A percentile compares a stretch with the other conserved stretches of the same genome.
Evolutionary conservation across 2,888 invertebrate genomes (phyloP).

Genomic region (Eledone cirrhosa): DNA sequence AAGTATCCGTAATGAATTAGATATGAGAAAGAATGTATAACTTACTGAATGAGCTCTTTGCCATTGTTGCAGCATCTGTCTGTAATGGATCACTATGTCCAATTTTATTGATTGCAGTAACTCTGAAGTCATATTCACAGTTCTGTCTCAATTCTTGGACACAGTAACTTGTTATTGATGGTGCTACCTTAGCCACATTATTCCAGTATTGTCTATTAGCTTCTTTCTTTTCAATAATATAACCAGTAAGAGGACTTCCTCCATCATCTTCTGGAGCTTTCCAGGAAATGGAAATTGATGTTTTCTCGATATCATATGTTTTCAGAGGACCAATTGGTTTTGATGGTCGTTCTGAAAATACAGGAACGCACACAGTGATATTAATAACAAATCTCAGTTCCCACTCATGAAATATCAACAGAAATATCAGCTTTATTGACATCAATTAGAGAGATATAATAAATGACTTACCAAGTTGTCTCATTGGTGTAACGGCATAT

Average conservation of each 20-base stretch:
- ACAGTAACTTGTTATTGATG: conserved; percentile 54
- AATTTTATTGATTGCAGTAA: conserved; percentile 62
- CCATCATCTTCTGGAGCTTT: conserved; percentile 66
- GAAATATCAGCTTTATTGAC: neutral
- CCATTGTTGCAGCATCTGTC: conserved; percentile 64
- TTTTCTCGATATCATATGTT: conserved; percentile 39
- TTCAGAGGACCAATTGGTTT: conserved; percentile 46
- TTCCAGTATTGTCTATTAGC: conserved; percentile 71
- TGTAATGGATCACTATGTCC: conserved; percentile 58
- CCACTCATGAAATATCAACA: neutral
- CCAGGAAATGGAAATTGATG: conserved; percentile 64
- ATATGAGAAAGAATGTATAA: neutral
- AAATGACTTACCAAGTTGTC: conserved; percentile 33
- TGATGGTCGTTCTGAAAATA: conserved; percentile 41
- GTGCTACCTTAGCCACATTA: conserved; percentile 88
- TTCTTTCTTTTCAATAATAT: conserved; percentile 59
- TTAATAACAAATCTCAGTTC: neutral
- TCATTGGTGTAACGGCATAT: conserved; percentile 34
- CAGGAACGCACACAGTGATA: neutral
- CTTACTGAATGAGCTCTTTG: conserved; percentile 59
- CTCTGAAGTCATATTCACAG: conserved; percentile 68
- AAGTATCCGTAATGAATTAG: too few species aligned
- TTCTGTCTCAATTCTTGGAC: conserved; percentile 58
- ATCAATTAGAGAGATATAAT: neutral
- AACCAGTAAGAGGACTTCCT: conserved; percentile 61